Conservation (phyloP, 2,113 vertebrate species). For the Perognathus longimembris region DNA sequence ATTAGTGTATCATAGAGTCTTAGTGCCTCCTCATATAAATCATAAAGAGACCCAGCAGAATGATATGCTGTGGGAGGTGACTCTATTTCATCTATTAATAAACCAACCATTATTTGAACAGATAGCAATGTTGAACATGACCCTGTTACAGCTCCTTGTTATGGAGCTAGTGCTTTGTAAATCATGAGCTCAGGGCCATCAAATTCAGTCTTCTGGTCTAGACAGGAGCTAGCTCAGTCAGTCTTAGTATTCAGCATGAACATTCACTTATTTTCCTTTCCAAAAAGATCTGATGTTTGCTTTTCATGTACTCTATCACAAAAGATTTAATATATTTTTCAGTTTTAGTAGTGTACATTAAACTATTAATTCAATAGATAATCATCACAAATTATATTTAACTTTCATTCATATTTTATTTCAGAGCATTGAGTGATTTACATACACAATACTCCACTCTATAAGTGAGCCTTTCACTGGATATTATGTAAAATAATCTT, state of each 20-base stretch:
- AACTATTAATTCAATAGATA: slow-evolving; percentile 33
- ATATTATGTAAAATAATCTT: slow-evolving; percentile 32
- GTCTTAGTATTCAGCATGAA: background rate
- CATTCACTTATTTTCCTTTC: background rate
- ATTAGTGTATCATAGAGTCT: background rate
- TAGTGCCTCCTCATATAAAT: background rate
- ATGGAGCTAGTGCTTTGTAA: background rate
- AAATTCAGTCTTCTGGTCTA: slow-evolving; percentile 30
- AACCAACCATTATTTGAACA: slow-evolving; percentile 1
- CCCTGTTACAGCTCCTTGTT: slow-evolving; percentile 13
- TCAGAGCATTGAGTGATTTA: background rate
- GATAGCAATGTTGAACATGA: background rate
- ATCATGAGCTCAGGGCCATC: slow-evolving; percentile 10
- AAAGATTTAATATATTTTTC: slow-evolving; percentile 44
- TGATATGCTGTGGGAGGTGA: slow-evolving; percentile 1
- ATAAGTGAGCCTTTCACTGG: slow-evolving; percentile 19
- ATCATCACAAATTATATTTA: background rate
- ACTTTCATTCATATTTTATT: slow-evolving; percentile 28
- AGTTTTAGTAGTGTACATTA: slow-evolving; percentile 24
- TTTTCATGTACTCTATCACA: background rate
- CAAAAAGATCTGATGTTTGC: slow-evolving; percentile 37
- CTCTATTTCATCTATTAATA: slow-evolving; percentile 34
- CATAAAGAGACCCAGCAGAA: slow-evolving; percentile 2
- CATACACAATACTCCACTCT: background rate
- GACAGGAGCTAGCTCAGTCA: background rate